Evolutionary conservation across 2,888 invertebrate genomes (phyloP).

Genomic region (Pandemis corylana): DNA sequence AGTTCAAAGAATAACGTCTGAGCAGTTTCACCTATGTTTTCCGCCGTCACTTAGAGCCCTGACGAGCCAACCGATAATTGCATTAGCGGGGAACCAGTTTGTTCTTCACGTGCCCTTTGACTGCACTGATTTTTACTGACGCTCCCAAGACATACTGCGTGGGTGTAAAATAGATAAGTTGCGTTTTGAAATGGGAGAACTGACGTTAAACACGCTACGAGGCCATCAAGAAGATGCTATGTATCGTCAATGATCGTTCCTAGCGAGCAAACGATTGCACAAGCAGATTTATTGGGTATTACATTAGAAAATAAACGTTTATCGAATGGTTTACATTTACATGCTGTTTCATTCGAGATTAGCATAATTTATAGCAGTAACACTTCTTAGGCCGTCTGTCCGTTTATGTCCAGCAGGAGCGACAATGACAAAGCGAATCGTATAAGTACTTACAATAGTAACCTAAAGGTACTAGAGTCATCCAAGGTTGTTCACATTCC

Average conservation of each 20-base stretch:
- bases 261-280: slow-evolving; percentile 35
- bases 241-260: slow-evolving; percentile 34
- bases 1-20: slow-evolving; percentile 26
- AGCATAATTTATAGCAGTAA: slow-evolving; percentile 32
- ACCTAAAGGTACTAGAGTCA: slow-evolving; percentile 40
- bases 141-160: slow-evolving; percentile 32
- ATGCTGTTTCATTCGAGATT: slow-evolving; percentile 31
- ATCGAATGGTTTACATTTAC: slow-evolving; percentile 28
- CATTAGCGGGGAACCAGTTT: slow-evolving; percentile 71
- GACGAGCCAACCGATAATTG: slow-evolving; percentile 66
- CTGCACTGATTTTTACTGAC: slow-evolving; percentile 68
- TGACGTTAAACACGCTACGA: slow-evolving; percentile 20
- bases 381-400: slow-evolving; percentile 26
- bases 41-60: slow-evolving; percentile 58
- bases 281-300: slow-evolving; percentile 30
- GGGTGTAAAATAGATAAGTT: slow-evolving; percentile 36
- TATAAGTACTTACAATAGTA: slow-evolving; percentile 20
- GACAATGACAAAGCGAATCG: slow-evolving; percentile 22
- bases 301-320: slow-evolving; percentile 28
- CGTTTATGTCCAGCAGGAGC: slow-evolving; percentile 18
- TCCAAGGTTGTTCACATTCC: slow-evolving; percentile 70
- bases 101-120: slow-evolving; percentile 61
- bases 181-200: slow-evolving; percentile 30
- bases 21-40: slow-evolving; percentile 27
- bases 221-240: slow-evolving; percentile 23